Percentiles rank a stretch among this genome's conserved stretches.
These are phyloP conservation scores for Cryptocephalus moraei DNA, from an alignment of 2,888 invertebrate genomes.

Conservation along the genomic window DNA sequence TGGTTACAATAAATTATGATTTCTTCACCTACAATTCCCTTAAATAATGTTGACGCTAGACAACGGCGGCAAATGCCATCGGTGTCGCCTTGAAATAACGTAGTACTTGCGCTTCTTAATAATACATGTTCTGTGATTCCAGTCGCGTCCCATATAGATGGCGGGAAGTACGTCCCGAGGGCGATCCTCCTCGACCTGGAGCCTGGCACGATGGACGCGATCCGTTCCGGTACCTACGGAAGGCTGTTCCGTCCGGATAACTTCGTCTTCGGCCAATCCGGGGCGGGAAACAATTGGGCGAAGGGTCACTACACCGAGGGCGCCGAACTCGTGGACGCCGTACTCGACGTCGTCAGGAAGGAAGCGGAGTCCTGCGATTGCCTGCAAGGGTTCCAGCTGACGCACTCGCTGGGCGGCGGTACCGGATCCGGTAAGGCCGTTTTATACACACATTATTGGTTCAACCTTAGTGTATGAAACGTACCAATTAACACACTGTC, in stretches of 20 bases:
- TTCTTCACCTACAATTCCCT: no score
- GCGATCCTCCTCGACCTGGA: constrained; percentile 66
- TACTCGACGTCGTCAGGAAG: constrained; percentile 74
- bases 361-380: constrained; percentile 91
- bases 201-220: constrained; percentile 83
- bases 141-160: constrained; percentile 24
- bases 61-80: no score
- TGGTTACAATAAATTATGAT: no score
- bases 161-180: constrained; percentile 65
- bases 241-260: constrained; percentile 84
- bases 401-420: constrained; percentile 72
- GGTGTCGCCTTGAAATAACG: no score
- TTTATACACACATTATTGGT: no score
- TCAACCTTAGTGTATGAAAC: no score
- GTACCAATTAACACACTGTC: no score
- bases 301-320: constrained; percentile 88
- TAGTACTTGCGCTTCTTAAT: not conserved
- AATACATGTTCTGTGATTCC: constrained; percentile 1
- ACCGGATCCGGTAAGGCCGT: constrained; percentile 50
- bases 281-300: constrained; percentile 84
- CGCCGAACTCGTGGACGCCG: constrained; percentile 74
- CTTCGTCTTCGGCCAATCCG: constrained; percentile 65
- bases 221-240: constrained; percentile 77
- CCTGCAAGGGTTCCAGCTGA: constrained; percentile 73
- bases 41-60: no score